phyloP scores from a whole-genome alignment of 2,113 vertebrate genomes.

The Pontoporia blainvillei region DNA sequence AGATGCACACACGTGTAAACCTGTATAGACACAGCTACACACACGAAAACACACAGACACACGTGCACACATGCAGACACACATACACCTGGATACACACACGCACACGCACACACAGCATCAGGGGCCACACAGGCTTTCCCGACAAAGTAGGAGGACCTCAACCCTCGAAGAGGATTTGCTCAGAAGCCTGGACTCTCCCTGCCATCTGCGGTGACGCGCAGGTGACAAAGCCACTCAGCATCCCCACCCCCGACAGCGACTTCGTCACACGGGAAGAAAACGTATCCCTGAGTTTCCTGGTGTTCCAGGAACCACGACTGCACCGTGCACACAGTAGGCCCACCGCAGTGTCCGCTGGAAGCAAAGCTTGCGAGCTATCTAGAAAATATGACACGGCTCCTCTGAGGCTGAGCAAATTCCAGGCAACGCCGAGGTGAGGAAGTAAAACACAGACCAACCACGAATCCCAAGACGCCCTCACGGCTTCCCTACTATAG shows the following conservation, averaged over 20 bases:
- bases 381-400: rapidly evolving
- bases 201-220: not conserved
- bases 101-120: not conserved
- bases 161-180: rapidly evolving
- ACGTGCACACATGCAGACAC: rapidly evolving
- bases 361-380: not conserved
- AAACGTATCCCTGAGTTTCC: not conserved
- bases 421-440: rapidly evolving
- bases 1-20: rapidly evolving
- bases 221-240: not conserved
- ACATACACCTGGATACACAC: not conserved
- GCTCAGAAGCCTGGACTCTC: not conserved
- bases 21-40: rapidly evolving
- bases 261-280: not conserved
- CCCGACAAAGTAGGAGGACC: not conserved
- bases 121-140: not conserved
- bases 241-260: rapidly evolving
- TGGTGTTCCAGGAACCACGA: rapidly evolving
- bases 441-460: not conserved
- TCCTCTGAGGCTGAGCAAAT: not conserved
- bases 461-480: rapidly evolving
- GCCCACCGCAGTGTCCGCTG: rapidly evolving
- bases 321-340: no score
- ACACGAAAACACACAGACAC: not conserved
- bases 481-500: rapidly evolving